Evolutionary conservation across 2,113 vertebrate genomes (phyloP), one percentile per base, ranked within the genome.

Genomic region (Ciconia maguari): DNA sequence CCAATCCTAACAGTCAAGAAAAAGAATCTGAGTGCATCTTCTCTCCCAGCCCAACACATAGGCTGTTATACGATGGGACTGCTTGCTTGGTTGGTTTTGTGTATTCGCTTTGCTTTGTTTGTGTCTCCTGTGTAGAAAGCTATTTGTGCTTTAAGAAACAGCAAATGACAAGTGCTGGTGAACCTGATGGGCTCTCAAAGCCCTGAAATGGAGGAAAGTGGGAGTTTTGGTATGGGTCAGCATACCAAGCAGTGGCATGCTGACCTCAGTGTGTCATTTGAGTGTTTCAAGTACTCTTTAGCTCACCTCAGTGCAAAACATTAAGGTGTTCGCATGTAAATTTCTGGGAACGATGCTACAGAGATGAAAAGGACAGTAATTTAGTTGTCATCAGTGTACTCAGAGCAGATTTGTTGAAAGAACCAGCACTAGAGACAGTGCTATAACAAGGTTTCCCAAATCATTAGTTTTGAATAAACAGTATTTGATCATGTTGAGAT

Each of bases 401-500:
- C 78, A 78, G 83, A 84, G 48, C 84, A 89, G 84, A 93, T 89
- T 93, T 95, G 77, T 78, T 80, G 61, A 82, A 69, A 89, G 92
- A 87, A 89, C 34, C 42, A 88, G 85, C 64, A 58, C 87, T 94
- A 87, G 71, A 34, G 13, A 29, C 71, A 80, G 93, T 82, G 66
- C 88, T 95, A 57, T 83, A 91, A 84, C 82, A 71, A 91, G 60
- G 34, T 80, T 78, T 95, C 60, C 75, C 7, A 1, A 58, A 79
- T 88, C 66, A 78, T 94, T 88, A 90, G 61, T 96, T 97, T 92
- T 14, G 79, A 97, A 92, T 94, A 97, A 96, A 86, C 52, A 30
- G 68, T 85, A 58, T 75, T 97, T 86, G 44, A 91, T 92, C 57
- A 5, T 54, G 48, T 54, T 92, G 89, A 74, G 88, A 52, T 77